phyloP scores from a whole-genome alignment of 2,797 vertebrate genomes.

The Echeneis naucrates region DNA sequence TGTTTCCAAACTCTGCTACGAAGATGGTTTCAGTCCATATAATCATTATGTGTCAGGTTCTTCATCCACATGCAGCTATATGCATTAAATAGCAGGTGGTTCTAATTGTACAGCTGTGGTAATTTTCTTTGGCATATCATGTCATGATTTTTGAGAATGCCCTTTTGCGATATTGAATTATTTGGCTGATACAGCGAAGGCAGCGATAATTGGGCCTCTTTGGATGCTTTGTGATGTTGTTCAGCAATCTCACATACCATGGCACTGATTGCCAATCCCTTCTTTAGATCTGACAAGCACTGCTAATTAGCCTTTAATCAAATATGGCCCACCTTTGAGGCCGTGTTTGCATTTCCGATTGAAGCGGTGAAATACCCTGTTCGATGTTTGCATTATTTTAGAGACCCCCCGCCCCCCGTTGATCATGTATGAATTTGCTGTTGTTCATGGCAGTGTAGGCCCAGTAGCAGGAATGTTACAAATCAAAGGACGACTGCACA shows the following conservation, averaged over 20 bases:
- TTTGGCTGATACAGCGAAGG: neutral
- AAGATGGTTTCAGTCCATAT: constrained; percentile 1
- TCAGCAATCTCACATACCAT: neutral
- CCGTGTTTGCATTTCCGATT: constrained; percentile 23
- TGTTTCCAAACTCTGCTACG: neutral
- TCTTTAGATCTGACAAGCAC: constrained; percentile 15
- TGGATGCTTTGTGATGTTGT: constrained; percentile 8
- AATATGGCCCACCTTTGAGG: constrained; percentile 24
- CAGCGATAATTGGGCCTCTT: neutral
- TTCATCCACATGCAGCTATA: neutral
- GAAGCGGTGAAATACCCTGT: constrained; percentile 8
- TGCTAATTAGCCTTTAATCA: constrained; percentile 39
- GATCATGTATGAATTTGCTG: constrained; percentile 7
- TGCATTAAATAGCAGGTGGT: neutral
- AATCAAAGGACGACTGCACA: neutral
- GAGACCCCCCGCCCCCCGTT: no score
- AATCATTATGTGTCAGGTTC: neutral
- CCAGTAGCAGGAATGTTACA: neutral
- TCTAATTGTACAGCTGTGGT: neutral
- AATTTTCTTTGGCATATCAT: neutral
- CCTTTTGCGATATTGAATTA: neutral
- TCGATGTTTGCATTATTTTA: constrained; percentile 31
- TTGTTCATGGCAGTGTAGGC: neutral
- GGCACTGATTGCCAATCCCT: neutral
- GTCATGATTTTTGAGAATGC: neutral